Evolutionary conservation across 2,888 invertebrate species (phyloP), one percentile per base, ranked within the genome.

Genomic region (Acleris laterana): DNA sequence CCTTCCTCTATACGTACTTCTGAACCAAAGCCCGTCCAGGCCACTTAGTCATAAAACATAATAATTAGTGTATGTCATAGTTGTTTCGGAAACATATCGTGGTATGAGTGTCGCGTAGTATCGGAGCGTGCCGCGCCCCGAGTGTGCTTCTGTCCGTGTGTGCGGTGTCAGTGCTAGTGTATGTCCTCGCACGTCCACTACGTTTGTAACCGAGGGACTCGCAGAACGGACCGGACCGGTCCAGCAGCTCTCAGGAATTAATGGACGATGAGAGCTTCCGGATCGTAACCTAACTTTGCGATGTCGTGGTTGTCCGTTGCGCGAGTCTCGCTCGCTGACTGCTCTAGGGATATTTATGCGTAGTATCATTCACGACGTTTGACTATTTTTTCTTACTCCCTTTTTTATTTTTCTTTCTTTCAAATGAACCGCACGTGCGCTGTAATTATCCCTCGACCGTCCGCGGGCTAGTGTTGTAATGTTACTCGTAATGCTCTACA

Each of bases 1-100:
- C 55, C 48, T 19, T n/a, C 17, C 48, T 48, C 48, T 13, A 51
- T 51, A 22, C 51, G 51, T 25, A 65, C 66, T 68, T 68, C 70
- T 69, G 69, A 68, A 76, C 73, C 81, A 84, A 69, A 81, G 74
- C 71, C 70, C 62, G 63, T 63, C 32, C 51, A 67, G 69, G 71
- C 69, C 69, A 44, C 20, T 42, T 20, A 55, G 55, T 55, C 55
- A 42, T 55, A 55, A 58, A n/a, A 22, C 52, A 58, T 58, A 46
- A 52, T 58, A n/a, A 32, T 20, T 44, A 44, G 19, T 16, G 3
- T 52, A 52, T 51, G 51, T 58, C 51, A 19, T 48, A 52, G 46
- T 42, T 20, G 52, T 46, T 52, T 62, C n/a, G 48, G n/a, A 16
- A 25, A 9, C 19, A 19, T 44, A 56, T 49, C 51, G 48, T 17